phyloP scores from a whole-genome alignment of 2,888 invertebrate species.

The Pammene aurita region DNA sequence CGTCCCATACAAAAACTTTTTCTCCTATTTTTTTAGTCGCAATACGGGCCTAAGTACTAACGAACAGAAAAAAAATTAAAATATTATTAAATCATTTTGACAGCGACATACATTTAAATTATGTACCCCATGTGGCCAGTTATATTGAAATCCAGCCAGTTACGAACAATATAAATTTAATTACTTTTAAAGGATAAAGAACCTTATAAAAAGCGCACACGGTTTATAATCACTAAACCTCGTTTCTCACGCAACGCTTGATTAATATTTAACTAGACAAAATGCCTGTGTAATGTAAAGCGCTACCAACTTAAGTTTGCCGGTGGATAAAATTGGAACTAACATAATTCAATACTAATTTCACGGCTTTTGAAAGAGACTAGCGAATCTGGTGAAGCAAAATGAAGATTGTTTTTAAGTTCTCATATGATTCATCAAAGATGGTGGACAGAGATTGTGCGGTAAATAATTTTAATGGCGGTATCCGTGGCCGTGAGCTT shows the following conservation, averaged over 20 bases:
- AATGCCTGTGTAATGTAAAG: slow-evolving; percentile 19
- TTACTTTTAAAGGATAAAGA: neutral
- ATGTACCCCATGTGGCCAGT: slow-evolving; percentile 26
- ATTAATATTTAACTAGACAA: slow-evolving; percentile 30
- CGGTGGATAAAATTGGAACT: neutral
- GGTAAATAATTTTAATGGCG: slow-evolving; percentile 43
- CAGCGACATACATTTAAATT: slow-evolving; percentile 16
- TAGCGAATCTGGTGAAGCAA: neutral
- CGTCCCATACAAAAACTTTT: too few relatives aligned
- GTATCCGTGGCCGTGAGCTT: slow-evolving; percentile 20
- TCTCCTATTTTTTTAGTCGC: too few relatives aligned
- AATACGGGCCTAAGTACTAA: too few relatives aligned
- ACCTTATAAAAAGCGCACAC: neutral
- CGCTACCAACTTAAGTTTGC: slow-evolving; percentile 2
- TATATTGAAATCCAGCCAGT: neutral
- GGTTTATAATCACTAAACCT: neutral
- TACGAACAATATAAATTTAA: neutral
- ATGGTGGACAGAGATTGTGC: slow-evolving; percentile 39
- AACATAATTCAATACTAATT: neutral
- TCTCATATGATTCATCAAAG: slow-evolving; percentile 32
- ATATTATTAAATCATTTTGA: slow-evolving; percentile 10
- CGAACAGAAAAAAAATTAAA: slow-evolving; percentile 6
- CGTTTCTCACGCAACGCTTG: slow-evolving; percentile 8
- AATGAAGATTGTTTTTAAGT: neutral
- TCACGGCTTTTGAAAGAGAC: neutral